Percentiles rank a stretch among this genome's conserved stretches.
Evolutionary conservation across 2,113 vertebrate genomes (phyloP).

Genomic region (Apeltes quadracus): DNA sequence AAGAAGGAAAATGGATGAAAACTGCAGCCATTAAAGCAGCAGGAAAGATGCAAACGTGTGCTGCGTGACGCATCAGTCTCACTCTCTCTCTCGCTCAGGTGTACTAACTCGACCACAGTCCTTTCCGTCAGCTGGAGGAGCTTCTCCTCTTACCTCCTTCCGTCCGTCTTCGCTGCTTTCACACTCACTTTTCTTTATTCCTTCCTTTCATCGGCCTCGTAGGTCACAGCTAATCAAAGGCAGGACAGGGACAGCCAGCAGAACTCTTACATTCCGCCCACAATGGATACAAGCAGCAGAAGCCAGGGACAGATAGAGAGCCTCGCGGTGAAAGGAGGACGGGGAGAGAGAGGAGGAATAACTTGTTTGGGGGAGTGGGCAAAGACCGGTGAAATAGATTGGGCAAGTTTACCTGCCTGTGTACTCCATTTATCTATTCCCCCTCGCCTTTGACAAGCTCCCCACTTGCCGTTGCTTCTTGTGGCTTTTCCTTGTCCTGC

Average conservation of each 20-base stretch:
- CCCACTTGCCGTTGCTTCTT: constrained; percentile 1
- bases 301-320: constrained; percentile 31
- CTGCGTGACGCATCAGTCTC: constrained; percentile 11
- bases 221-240: constrained; percentile 61
- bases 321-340: constrained; percentile 38
- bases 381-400: constrained; percentile 44
- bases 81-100: background rate
- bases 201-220: constrained; percentile 29
- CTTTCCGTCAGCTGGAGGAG: constrained; percentile 17
- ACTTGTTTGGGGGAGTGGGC: constrained; percentile 5
- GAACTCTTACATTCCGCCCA: constrained; percentile 45
- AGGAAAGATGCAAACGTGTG: constrained; percentile 45
- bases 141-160: constrained; percentile 17
- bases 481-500: background rate
- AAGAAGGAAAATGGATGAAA: constrained; percentile 67
- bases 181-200: constrained; percentile 31
- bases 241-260: constrained; percentile 35
- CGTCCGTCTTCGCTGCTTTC: constrained; percentile 14
- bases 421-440: constrained; percentile 4
- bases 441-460: constrained; percentile 13
- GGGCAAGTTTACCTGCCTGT: background rate
- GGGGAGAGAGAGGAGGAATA: constrained; percentile 28
- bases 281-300: constrained; percentile 29
- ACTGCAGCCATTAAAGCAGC: constrained; percentile 52
- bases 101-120: constrained; percentile 35